Evolutionary conservation across 2,888 invertebrate genomes (phyloP).

Genomic region (Polymixis lichenea): DNA sequence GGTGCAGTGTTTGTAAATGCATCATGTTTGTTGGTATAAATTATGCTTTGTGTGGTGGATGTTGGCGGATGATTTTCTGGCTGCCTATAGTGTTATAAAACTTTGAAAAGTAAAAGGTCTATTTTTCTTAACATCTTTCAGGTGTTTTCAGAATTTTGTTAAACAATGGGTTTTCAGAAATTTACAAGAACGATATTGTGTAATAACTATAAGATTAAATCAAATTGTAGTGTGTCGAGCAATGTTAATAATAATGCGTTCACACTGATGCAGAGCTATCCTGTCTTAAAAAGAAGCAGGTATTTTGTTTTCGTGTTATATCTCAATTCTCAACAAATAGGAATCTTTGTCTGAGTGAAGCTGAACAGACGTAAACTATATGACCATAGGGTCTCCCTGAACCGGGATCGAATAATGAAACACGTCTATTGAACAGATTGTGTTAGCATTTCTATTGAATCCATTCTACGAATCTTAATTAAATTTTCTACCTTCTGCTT

Average conservation of each 20-base stretch:
- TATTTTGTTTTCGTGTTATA: not conserved
- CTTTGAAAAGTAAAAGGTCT: not conserved
- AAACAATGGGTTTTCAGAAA: not conserved
- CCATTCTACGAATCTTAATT: too few species aligned
- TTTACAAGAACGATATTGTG: not conserved
- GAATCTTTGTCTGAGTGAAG: not conserved
- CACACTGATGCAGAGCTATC: not conserved
- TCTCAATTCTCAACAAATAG: not conserved
- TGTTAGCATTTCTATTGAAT: too few species aligned
- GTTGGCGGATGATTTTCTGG: not conserved
- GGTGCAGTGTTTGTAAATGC: conserved; percentile 62
- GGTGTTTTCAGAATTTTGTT: not conserved
- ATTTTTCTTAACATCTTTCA: not conserved
- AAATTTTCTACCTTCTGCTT: too few species aligned
- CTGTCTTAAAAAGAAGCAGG: not conserved
- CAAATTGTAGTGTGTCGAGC: not conserved
- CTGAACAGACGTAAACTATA: not conserved
- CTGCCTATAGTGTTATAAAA: not conserved
- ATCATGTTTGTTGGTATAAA: conserved; percentile 59
- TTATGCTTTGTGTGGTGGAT: conserved; percentile 47
- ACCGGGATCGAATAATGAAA: too few species aligned
- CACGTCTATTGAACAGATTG: too few species aligned
- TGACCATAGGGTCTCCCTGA: too few species aligned
- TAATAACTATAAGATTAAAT: not conserved
- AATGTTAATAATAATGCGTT: not conserved